Percentiles rank a stretch among this genome's conserved stretches.
These are phyloP conservation scores for Alentia gelatinosa DNA, from an alignment of 2,888 invertebrate species.

Conservation along the genomic window DNA sequence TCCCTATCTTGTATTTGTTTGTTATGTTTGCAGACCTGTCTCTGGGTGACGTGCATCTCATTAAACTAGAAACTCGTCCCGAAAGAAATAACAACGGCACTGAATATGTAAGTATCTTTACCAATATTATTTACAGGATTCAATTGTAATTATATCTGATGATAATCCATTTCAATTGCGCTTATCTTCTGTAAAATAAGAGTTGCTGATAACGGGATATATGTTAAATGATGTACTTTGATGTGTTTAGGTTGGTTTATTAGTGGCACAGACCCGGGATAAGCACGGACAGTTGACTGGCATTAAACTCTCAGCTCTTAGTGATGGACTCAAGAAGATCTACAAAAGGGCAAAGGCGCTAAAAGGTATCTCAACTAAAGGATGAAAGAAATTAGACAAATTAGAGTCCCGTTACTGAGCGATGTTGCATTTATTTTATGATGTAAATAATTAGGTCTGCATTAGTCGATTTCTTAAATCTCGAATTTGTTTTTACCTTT, in stretches of 20 bases:
- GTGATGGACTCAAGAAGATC: conserved; percentile 73
- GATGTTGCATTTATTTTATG: too few relatives aligned
- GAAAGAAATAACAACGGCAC: background rate
- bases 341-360: conserved; percentile 71
- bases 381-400: background rate
- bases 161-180: too few relatives aligned
- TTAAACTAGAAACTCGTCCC: conserved; percentile 71
- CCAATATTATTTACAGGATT: background rate
- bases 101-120: background rate
- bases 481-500: too few relatives aligned
- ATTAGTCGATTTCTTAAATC: too few relatives aligned
- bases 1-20: too few relatives aligned
- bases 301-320: conserved; percentile 74
- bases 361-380: conserved; percentile 69
- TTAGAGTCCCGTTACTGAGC: too few relatives aligned
- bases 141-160: background rate
- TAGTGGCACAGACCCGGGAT: conserved; percentile 78
- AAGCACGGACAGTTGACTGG: conserved; percentile 74
- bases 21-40: conserved; percentile 75
- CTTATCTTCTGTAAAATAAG: too few relatives aligned
- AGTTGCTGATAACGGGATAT: too few relatives aligned
- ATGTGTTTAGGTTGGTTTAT: conserved; percentile 76
- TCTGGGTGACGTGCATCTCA: conserved; percentile 75
- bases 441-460: too few relatives aligned
- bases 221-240: too few relatives aligned